Base-by-base conservation (phyloP, 2,113 vertebrate species). In the Patagioenas fasciata region DNA sequence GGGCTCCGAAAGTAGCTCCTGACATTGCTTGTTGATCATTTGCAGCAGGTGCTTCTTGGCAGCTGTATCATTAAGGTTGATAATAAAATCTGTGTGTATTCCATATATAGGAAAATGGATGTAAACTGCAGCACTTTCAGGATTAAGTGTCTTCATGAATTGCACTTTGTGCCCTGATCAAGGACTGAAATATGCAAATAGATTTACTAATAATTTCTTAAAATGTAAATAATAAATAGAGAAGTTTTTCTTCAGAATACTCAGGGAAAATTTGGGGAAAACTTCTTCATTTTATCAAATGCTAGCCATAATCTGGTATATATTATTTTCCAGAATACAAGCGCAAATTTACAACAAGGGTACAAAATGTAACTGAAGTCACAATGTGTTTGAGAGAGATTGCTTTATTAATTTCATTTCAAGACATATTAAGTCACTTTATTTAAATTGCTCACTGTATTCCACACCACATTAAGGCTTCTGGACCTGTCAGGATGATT, bases 331-430 rank as follows among this genome's bases (percentile, higher is more conserved):
- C 19, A 29, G 61, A 92, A 51, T 74, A 72, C 25, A 54, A 67
- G 29, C 64, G 20, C 21, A 75, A 50, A 53, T 73, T 62, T 95
- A 42, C 62, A 80, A 23, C 18, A 69, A 47, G 62, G 28, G 9
- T 87, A 61, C 36, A 80, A 92, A 93, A 54, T 72, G n/a, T 74
- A 74, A 80, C 29, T 72, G 74, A 86, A 95, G 47, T 82, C 80
- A 85, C 38, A 25, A 17, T 75, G 58, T 77, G 34, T 74, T 97
- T 88, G 57, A 17, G 24, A 82, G 48, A 61, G 60, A 85, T 65
- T 53, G 42, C 66, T 88, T 95, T 96, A 89, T 97, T 96, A 92
- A 96, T 97, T 96, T 97, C 72, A 85, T 85, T 97, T 97, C 83
- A 89, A 90, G 71, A 87, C 36, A 95, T 91, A 96, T 97, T 88